These are phyloP conservation scores for Rhopalosiphum padi DNA, from an alignment of 1,140 invertebrate species.

Conservation along the genomic window DNA sequence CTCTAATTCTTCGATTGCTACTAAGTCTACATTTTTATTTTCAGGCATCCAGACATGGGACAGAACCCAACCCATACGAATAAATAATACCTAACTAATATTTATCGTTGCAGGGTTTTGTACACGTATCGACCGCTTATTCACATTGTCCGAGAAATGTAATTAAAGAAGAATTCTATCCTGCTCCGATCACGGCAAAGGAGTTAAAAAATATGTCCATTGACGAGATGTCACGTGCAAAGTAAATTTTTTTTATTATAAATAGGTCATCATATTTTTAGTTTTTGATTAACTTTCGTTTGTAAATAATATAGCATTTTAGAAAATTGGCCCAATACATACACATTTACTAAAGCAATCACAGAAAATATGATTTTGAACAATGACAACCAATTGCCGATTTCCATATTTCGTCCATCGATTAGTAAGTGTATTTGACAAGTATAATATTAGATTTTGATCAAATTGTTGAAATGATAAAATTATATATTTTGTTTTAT, in stretches of 20 bases:
- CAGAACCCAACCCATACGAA: too few relatives aligned
- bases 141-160: constrained; percentile 61
- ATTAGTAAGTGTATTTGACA: constrained; percentile 22
- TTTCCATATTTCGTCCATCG: constrained; percentile 39
- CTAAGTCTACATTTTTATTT: neutral
- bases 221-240: neutral
- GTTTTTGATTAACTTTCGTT: neutral
- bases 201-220: neutral
- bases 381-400: neutral
- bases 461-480: neutral
- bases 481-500: neutral
- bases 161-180: constrained; percentile 56
- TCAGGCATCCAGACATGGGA: neutral
- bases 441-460: neutral
- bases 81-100: neutral
- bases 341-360: constrained; percentile 49
- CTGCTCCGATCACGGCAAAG: neutral
- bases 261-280: neutral
- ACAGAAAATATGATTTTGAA: neutral
- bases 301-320: neutral
- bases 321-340: constrained; percentile 44
- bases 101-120: neutral
- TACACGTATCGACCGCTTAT: constrained; percentile 58
- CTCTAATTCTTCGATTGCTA: neutral
- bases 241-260: neutral